Evolutionary conservation across 2,888 invertebrate genomes (phyloP), one percentile per base, ranked within the genome.

Genomic region (Eristalis intricaria): DNA sequence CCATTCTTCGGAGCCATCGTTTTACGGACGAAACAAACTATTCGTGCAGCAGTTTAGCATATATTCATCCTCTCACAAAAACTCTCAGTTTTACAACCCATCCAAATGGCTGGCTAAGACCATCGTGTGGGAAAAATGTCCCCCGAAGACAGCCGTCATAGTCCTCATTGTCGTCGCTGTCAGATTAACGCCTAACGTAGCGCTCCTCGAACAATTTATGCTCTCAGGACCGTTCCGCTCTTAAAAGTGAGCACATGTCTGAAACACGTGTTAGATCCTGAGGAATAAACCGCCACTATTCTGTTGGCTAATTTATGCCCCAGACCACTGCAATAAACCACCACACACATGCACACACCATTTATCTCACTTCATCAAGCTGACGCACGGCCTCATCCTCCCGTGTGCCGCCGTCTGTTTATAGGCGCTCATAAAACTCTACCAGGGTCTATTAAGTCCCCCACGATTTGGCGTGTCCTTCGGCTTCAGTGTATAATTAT

Each of bases 331-430:
- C 69, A 77, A 81, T 85, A 85, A 85, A 81, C 63, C 80, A 75
- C 63, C 68, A 68, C 56, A 56, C 56, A 43, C 35, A 69, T 38
- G 40, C 56, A 43, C 26, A 32, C 74, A 60, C 50, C 50, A 70
- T 76, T 82, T 70, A 82, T 86, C 86, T 78, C 78, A 76, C 82
- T 82, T 70, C 82, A 82, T 86, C 77, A 82, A 78, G 40, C 64
- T 66, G 70, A 43, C 40, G 75, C 66, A 74, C 23, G 26, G 15
- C 5, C 22, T 1, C 19, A 13, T 43, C 32, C 35, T 64, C 69
- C 50, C 50, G n/a, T 11, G n/a, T 23, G 7, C 5, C 13, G 15
- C 58, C 15, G 7, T 10, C 38, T 10, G n/a, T 63, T 32, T 65
- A 23, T 40, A 43, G 19, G 35, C 65, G 63, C 19, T 50, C 66